Conservation (phyloP, 2,888 invertebrate species). For the Uropetala carovei region DNA sequence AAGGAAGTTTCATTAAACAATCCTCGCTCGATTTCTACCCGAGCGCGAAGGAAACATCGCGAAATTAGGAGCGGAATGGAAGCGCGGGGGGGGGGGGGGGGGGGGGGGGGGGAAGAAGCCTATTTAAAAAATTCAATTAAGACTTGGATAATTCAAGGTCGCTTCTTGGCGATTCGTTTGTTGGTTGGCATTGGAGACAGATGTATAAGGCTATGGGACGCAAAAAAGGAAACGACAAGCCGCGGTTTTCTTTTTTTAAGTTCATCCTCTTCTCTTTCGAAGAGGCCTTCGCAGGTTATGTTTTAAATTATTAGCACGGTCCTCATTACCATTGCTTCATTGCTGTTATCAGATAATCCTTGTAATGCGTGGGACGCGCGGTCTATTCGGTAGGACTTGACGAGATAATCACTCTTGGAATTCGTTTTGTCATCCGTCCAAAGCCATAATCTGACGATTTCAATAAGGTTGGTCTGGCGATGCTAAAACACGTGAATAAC, state of each 20-base stretch:
- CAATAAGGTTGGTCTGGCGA: too few species aligned
- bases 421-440: not conserved
- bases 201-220: too few species aligned
- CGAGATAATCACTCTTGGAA: not conserved
- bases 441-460: not conserved
- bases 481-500: too few species aligned
- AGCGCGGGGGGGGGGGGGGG: too few species aligned
- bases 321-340: not conserved
- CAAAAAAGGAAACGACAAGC: too few species aligned
- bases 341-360: not conserved
- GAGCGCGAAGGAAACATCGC: not conserved
- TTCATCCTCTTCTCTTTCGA: not conserved
- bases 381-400: not conserved
- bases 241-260: too few species aligned
- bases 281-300: not conserved
- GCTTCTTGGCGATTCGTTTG: not conserved
- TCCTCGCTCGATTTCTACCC: not conserved
- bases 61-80: too few species aligned
- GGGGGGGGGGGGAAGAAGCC: not conserved
- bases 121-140: not conserved
- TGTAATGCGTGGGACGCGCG: not conserved
- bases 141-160: not conserved
- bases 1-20: too few species aligned
- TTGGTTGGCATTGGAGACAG: too few species aligned
- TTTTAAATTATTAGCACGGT: not conserved